A percentile compares a stretch with the other conserved stretches of the same genome.
Conservation (phyloP, 1,140 invertebrate genomes). For the Trachymyrmex septentrionalis region DNA sequence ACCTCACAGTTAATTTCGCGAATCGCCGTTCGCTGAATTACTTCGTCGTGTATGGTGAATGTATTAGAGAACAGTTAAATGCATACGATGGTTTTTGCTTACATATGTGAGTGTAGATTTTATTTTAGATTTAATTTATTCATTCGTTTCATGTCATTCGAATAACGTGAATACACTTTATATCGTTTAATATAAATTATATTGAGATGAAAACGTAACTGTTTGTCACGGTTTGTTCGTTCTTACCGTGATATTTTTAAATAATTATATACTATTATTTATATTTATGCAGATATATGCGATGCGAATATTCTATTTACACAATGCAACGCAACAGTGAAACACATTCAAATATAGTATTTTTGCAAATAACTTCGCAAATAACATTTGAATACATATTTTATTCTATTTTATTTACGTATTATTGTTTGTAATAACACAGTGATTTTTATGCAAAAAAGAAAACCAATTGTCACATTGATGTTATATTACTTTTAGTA, state of each 20-base stretch:
- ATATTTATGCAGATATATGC: not conserved
- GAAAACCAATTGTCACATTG: not conserved
- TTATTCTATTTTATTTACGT: not conserved
- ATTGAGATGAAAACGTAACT: not conserved
- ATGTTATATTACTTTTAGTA: too few relatives aligned
- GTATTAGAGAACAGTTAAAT: not conserved
- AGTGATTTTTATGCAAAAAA: not conserved
- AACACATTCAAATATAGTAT: not conserved
- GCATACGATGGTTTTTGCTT: not conserved
- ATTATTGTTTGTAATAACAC: not conserved
- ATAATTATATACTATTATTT: not conserved
- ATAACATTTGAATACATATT: not conserved
- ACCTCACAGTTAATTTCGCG: constrained; percentile 31
- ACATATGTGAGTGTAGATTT: not conserved
- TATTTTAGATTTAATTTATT: not conserved
- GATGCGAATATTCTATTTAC: not conserved
- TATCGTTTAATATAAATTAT: not conserved
- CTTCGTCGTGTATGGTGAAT: not conserved
- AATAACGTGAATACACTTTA: not conserved
- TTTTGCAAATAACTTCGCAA: not conserved
- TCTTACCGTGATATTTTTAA: not conserved
- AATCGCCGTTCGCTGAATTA: not conserved
- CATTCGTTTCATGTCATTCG: not conserved
- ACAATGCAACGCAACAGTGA: not conserved
- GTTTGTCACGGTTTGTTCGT: not conserved